These are phyloP conservation scores for Hipposideros armiger DNA, from an alignment of 2,113 vertebrate genomes.

Conservation along the genomic window DNA sequence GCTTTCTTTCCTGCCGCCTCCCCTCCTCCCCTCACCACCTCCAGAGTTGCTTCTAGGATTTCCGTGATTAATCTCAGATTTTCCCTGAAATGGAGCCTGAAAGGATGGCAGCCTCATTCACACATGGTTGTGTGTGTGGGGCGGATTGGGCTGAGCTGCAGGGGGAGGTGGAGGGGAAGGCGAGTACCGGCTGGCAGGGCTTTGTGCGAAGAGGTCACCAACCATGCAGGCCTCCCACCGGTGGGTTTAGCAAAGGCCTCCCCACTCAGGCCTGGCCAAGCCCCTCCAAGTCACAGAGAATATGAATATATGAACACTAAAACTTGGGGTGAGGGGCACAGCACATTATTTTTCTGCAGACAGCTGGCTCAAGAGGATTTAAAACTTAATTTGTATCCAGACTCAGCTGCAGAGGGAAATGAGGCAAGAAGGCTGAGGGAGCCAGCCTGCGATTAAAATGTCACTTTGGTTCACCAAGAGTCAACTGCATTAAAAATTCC, in stretches of 20 bases:
- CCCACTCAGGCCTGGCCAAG: background rate
- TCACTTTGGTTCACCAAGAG: conserved; percentile 67
- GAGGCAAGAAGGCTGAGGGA: conserved; percentile 61
- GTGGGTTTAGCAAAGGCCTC: background rate
- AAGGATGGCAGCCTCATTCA: background rate
- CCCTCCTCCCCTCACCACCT: background rate
- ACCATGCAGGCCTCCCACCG: background rate
- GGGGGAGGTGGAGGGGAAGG: too few relatives aligned
- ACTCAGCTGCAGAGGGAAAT: conserved; percentile 66
- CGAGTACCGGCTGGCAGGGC: background rate
- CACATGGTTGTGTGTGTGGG: background rate
- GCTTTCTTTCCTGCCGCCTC: background rate
- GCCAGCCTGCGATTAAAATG: conserved; percentile 64
- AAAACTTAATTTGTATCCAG: conserved; percentile 80
- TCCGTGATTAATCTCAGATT: conserved; percentile 72
- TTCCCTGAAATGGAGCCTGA: conserved; percentile 67
- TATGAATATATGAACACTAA: background rate
- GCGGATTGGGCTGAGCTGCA: too few relatives aligned
- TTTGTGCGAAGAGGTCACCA: background rate
- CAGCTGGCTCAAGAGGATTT: conserved; percentile 81
- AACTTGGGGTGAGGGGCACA: background rate
- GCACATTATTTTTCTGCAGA: conserved; percentile 65
- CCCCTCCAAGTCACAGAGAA: background rate
- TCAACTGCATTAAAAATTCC: background rate
- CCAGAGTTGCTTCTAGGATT: conserved; percentile 65